Percentiles rank a stretch among this genome's conserved stretches.
Evolutionary conservation across 2,888 invertebrate species (phyloP).

Genomic region (Sphaerophoria taeniata): DNA sequence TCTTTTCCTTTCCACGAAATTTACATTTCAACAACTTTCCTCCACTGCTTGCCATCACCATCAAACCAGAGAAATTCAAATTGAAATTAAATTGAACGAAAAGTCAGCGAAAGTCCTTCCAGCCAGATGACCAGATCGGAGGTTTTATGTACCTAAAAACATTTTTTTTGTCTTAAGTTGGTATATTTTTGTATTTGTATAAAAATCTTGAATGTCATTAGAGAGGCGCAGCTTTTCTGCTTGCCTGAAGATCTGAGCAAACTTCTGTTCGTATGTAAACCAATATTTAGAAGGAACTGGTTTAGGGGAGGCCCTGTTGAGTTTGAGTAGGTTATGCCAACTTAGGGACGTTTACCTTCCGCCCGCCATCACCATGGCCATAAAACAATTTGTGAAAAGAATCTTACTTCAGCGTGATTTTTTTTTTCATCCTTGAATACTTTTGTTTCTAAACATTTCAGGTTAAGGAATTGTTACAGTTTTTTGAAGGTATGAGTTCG

Average conservation of each 20-base stretch:
- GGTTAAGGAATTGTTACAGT: too few species aligned
- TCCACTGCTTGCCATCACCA: too few species aligned
- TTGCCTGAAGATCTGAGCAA: conserved; percentile 36
- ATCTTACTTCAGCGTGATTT: too few species aligned
- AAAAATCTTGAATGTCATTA: conserved; percentile 17
- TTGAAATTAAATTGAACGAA: conserved; percentile 36
- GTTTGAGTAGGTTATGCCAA: too few species aligned
- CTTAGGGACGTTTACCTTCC: too few species aligned
- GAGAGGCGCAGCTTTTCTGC: background rate
- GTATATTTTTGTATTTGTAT: background rate
- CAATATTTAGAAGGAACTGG: background rate
- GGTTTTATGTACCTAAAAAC: background rate
- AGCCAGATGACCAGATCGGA: conserved; percentile 31
- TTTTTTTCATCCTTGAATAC: too few species aligned
- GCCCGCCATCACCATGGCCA: too few species aligned
- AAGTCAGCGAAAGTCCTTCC: conserved; percentile 1
- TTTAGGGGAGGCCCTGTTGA: background rate
- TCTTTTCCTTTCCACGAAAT: conserved; percentile 23
- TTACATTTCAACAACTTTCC: conserved; percentile 28
- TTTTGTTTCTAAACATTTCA: too few species aligned
- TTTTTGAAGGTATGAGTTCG: too few species aligned
- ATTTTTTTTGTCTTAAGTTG: background rate
- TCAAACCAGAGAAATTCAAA: conserved; percentile 28
- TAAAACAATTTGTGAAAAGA: too few species aligned
- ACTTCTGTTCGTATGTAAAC: conserved; percentile 11